phyloP scores from a whole-genome alignment of 1,140 invertebrate species.

The Psilanteris sp. region DNA sequence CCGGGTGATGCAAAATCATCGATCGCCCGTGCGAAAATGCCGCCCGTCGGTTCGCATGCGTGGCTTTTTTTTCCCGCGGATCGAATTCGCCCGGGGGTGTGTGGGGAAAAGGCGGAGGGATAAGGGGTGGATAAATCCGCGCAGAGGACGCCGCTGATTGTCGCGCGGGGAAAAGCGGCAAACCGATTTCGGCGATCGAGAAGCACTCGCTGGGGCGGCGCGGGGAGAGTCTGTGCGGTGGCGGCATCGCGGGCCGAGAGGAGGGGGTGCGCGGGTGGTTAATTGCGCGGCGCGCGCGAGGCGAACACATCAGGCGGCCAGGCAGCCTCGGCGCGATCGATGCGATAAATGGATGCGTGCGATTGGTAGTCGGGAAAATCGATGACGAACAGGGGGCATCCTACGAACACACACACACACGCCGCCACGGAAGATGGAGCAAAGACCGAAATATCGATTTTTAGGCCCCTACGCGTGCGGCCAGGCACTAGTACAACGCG shows the following conservation, averaged over 20 bases:
- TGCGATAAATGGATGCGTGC: constrained; percentile 81
- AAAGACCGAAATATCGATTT: too few species aligned
- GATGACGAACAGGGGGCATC: constrained; percentile 77
- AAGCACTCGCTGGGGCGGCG: too few species aligned
- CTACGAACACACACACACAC: constrained; percentile 71
- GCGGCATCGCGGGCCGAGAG: too few species aligned
- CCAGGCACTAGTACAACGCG: too few species aligned
- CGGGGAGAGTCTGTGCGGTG: too few species aligned
- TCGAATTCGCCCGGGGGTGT: too few species aligned
- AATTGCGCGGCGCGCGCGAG: constrained; percentile 65
- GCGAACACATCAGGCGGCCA: constrained; percentile 71
- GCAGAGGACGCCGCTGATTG: neutral
- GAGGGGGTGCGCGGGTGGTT: neutral
- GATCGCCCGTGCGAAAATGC: constrained; percentile 34
- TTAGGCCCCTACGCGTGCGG: too few species aligned
- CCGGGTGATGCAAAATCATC: constrained; percentile 15
- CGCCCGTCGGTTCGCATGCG: too few species aligned
- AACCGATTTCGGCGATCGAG: constrained; percentile 12
- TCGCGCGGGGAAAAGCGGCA: constrained; percentile 1
- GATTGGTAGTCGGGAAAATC: constrained; percentile 80
- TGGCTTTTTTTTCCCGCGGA: neutral
- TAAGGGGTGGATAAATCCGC: too few species aligned
- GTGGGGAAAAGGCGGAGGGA: too few species aligned
- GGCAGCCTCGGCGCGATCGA: constrained; percentile 75
- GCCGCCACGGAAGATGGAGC: too few species aligned